phyloP scores from a whole-genome alignment of 2,797 vertebrate species.

The Iguana delicatissima region DNA sequence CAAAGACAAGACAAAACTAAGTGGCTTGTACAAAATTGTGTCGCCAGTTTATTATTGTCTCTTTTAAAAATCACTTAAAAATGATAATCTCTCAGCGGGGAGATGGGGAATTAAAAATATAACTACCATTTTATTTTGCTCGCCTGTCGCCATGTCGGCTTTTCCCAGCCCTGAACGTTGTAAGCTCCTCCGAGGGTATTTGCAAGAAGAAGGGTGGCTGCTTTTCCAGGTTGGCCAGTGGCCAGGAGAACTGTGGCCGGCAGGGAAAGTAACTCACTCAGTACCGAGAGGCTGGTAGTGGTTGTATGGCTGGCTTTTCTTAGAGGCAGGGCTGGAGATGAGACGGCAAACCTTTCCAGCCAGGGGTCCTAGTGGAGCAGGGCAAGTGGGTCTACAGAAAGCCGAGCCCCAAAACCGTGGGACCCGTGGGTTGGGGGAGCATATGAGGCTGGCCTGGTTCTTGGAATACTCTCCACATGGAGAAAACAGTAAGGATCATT shows the following conservation, averaged over 20 bases:
- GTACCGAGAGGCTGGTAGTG: neutral
- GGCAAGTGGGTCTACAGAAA: neutral
- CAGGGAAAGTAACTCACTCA: neutral
- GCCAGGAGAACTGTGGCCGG: neutral
- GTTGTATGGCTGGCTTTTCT: neutral
- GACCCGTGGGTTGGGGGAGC: neutral
- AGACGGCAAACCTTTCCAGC: neutral
- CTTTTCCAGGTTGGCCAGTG: neutral
- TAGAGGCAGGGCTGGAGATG: neutral
- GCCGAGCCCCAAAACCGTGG: accelerated
- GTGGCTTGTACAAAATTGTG: neutral
- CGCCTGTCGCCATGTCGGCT: neutral
- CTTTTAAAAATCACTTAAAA: conserved; percentile 41
- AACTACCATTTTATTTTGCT: neutral
- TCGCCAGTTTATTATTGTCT: conserved; percentile 28
- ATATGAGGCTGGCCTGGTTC: no score
- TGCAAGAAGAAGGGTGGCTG: neutral
- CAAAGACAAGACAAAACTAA: neutral
- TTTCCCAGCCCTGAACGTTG: accelerated
- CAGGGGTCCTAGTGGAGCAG: accelerated
- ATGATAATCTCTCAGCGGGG: conserved; percentile 31
- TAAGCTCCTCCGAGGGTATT: neutral
- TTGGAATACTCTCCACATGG: neutral
- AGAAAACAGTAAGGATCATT: neutral
- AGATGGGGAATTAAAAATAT: conserved; percentile 35